phyloP scores from a whole-genome alignment of 2,888 invertebrate genomes.

The Chirona hameri region DNA sequence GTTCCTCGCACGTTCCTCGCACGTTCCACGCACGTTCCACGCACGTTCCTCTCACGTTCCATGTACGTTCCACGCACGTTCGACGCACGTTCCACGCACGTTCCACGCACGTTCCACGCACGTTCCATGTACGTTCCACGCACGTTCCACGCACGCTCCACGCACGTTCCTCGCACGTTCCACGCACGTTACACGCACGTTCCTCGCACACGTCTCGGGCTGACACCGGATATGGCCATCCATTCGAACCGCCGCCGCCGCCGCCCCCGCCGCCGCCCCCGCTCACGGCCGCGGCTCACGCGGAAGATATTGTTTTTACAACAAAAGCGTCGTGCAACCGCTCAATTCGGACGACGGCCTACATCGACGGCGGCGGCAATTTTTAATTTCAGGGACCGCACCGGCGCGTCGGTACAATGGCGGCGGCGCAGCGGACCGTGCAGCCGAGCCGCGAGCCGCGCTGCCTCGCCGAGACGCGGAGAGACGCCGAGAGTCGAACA shows the following conservation, averaged over 20 bases:
- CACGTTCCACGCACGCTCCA: not conserved
- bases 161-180: not conserved
- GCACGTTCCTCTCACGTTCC: not conserved
- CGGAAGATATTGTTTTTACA: slow-evolving; percentile 23
- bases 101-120: too few relatives aligned
- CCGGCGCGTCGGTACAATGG: not conserved
- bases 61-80: too few relatives aligned
- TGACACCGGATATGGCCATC: not conserved
- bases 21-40: not conserved
- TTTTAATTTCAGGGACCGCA: slow-evolving; percentile 5
- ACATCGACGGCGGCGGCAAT: not conserved
- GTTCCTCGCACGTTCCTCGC: too few relatives aligned
- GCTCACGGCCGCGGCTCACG: not conserved
- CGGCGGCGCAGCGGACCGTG: not conserved
- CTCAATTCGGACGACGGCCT: not conserved
- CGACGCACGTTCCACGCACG: not conserved
- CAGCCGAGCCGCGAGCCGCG: not conserved
- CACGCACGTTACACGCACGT: too few relatives aligned
- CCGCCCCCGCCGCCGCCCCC: not conserved
- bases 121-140: too few relatives aligned
- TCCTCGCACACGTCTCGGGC: not conserved
- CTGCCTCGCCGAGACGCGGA: not conserved
- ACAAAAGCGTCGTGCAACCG: slow-evolving; percentile 5
- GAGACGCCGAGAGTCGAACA: too few relatives aligned
- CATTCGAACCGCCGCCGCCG: not conserved